Base-by-base conservation (phyloP, 2,888 invertebrate genomes). In the Agriopis leucophaearia region DNA sequence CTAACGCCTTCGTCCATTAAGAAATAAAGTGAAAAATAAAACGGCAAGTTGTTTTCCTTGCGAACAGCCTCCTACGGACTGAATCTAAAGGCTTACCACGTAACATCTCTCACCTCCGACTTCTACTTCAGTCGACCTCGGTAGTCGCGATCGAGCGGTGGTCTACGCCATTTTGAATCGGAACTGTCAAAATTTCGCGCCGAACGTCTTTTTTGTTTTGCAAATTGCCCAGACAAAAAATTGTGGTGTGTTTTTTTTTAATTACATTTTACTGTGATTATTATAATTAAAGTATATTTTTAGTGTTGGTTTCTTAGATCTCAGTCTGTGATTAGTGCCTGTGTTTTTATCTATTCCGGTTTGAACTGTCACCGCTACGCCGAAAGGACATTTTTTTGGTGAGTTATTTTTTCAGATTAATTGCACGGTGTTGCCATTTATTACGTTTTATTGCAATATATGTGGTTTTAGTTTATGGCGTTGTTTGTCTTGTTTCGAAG, bases 51-150 rank as follows among this genome's bases (percentile, higher is more conserved):
- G 91, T 91, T 92, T 92, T 91, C 91, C 91, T 91, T 91, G 90
- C 87, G 77, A 80, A 82, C 78, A 78, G 85, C 89, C 88, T 88
- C 88, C 87, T 87, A 85, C 84, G 82, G 60, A 63, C 45, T 35
- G 36, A 59, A 59, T 59, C 85, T 71, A 79, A 79, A 80, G 86
- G 86, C 89, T 86, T 86, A 79, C 84, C 84, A 87, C 84, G 86
- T 86, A 85, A 86, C 85, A 83, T 84, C 85, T 87, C 86, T 88
- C 81, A 85, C 85, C 81, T 86, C 87, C 81, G 82, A 79, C 77
- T 81, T 88, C 88, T 92, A 79, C 78, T 81, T 88, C 88, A 92
- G 92, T 93, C 92, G 92, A 91, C 93, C 93, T 92, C 92, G 91
- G 71, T 71, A 84, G 81, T 79, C 71, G 78, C 78, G 74, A 83